Percentiles rank a stretch among this genome's conserved stretches.
These are phyloP conservation scores for Spheniscus mendiculus DNA, from an alignment of 2,113 vertebrate species.

Conservation along the genomic window DNA sequence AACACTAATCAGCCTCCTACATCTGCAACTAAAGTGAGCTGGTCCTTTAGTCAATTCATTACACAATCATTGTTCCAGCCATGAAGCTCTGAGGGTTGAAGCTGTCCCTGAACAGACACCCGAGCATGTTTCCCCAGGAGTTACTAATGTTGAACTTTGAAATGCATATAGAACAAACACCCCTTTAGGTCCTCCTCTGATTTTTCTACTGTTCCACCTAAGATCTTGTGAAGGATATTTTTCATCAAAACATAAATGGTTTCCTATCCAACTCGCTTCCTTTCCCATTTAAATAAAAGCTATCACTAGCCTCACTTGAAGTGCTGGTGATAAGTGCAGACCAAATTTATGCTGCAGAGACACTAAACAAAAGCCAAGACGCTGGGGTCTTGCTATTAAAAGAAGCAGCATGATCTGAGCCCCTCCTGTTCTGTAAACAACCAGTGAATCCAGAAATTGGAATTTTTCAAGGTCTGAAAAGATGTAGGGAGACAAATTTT, in stretches of 20 bases:
- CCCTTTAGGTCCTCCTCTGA: background rate
- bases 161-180: background rate
- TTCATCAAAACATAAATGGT: background rate
- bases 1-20: background rate
- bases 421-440: background rate
- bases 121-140: fast-evolving
- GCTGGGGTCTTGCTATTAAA: background rate
- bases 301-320: background rate
- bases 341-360: background rate
- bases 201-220: background rate
- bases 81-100: background rate
- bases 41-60: background rate
- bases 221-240: background rate
- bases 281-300: background rate
- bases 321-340: background rate
- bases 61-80: background rate
- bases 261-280: background rate
- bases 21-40: background rate
- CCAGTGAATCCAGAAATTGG: background rate
- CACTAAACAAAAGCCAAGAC: background rate
- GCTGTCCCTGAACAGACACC: background rate
- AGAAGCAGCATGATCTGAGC: background rate
- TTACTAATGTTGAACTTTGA: background rate
- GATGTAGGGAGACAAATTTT: background rate
- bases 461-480: background rate